Conservation (phyloP, 2,113 vertebrate genomes). For the Oryzias curvinotus region DNA sequence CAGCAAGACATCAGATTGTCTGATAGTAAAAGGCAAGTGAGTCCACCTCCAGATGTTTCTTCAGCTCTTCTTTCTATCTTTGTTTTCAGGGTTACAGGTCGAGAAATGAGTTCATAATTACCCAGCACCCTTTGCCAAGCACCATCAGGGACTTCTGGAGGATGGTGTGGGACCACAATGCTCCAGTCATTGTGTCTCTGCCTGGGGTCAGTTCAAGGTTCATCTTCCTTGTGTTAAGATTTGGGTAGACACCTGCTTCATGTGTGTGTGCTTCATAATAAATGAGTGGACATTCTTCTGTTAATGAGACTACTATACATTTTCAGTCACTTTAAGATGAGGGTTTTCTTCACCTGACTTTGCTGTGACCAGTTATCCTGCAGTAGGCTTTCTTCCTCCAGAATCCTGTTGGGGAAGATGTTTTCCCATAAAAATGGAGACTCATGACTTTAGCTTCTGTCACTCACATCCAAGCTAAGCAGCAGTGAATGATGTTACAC, state of each 20-base stretch:
- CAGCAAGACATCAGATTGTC: background rate
- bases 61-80: background rate
- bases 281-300: too few species aligned
- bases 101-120: conserved; percentile 91
- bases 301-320: too few species aligned
- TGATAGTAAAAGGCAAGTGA: too few species aligned
- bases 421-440: too few species aligned
- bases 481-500: too few species aligned
- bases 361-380: too few species aligned
- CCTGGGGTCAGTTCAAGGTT: conserved; percentile 49
- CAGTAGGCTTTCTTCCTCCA: too few species aligned
- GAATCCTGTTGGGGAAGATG: too few species aligned
- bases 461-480: too few species aligned
- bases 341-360: too few species aligned
- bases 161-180: conserved; percentile 97
- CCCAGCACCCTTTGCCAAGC: conserved; percentile 89
- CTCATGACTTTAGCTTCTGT: too few species aligned
- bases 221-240: background rate
- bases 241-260: background rate
- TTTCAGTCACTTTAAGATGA: too few species aligned
- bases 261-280: background rate
- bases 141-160: conserved; percentile 96
- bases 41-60: background rate
- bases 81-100: conserved; percentile 88
- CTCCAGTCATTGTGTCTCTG: conserved; percentile 89